phyloP scores from a whole-genome alignment of 1,140 invertebrate genomes.

The Drosophila pallidifrons region DNA sequence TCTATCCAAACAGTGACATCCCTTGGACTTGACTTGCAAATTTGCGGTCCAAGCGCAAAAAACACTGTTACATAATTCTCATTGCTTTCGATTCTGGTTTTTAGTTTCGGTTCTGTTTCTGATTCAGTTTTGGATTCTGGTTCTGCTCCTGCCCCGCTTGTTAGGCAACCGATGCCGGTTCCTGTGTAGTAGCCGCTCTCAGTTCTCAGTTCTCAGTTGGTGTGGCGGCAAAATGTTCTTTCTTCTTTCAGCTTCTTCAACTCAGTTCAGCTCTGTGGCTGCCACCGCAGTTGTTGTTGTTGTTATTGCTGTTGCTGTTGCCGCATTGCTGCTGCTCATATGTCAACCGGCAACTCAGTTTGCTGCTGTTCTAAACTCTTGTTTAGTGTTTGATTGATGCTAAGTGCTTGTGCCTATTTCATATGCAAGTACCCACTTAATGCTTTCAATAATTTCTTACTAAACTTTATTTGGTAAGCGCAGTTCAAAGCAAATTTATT shows the following conservation, averaged over 20 bases:
- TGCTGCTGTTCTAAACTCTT: constrained; percentile 78
- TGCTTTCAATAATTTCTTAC: constrained; percentile 38
- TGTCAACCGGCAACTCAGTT: constrained; percentile 76
- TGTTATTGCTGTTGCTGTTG: constrained; percentile 15
- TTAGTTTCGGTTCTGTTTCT: constrained; percentile 14
- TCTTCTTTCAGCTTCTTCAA: constrained; percentile 67
- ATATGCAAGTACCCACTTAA: constrained; percentile 32
- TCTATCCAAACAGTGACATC: constrained; percentile 77
- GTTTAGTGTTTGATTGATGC: constrained; percentile 83
- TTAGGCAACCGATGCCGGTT: constrained; percentile 55
- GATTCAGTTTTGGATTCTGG: constrained; percentile 12
- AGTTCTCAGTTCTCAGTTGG: constrained; percentile 47
- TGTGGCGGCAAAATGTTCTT: constrained; percentile 80
- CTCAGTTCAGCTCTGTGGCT: constrained; percentile 28
- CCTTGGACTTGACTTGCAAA: constrained; percentile 78
- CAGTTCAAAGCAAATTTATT: neutral
- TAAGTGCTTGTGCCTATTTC: constrained; percentile 67
- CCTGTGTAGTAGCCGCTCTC: constrained; percentile 75
- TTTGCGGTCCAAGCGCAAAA: constrained; percentile 56
- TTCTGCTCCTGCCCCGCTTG: constrained; percentile 50
- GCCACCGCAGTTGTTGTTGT: constrained; percentile 31
- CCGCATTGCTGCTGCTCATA: constrained; percentile 62
- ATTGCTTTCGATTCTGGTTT: constrained; percentile 39
- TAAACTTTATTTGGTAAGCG: constrained; percentile 19
- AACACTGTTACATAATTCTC: constrained; percentile 78